Conservation (phyloP, 2,797 vertebrate species). For the Eulemur mongoz region DNA sequence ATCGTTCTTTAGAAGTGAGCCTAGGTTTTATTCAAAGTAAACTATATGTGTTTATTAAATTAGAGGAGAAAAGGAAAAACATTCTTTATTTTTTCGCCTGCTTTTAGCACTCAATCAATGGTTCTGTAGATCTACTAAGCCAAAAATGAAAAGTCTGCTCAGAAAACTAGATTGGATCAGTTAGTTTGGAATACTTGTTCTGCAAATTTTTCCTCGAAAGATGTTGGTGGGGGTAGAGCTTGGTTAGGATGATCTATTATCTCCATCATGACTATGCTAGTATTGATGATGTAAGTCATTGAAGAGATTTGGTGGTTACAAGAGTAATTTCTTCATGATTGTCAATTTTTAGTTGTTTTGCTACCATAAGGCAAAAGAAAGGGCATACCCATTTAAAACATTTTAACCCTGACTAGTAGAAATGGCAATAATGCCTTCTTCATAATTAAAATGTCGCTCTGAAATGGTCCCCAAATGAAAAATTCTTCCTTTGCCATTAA, state of each 20-base stretch:
- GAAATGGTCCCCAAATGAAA: background rate
- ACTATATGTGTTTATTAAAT: background rate
- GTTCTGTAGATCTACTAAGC: background rate
- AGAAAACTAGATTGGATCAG: background rate
- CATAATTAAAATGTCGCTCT: background rate
- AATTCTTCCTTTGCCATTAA: background rate
- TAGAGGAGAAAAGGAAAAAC: slow-evolving; percentile 5
- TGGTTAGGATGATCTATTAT: background rate
- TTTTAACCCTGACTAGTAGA: background rate
- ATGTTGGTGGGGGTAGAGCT: background rate
- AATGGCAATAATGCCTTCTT: background rate
- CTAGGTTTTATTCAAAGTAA: slow-evolving; percentile 20
- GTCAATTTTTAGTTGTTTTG: background rate
- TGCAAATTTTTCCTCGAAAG: background rate
- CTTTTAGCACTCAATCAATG: background rate
- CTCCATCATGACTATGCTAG: background rate
- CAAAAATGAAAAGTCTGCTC: background rate
- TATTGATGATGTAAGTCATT: background rate
- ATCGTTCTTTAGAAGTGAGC: background rate
- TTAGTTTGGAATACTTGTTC: background rate
- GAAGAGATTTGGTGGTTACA: background rate
- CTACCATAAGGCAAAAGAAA: background rate
- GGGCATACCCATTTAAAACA: background rate
- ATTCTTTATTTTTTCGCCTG: background rate
- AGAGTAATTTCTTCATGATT: background rate